Conservation (phyloP, 1,140 invertebrate species). For the Drosophila saltans region DNA sequence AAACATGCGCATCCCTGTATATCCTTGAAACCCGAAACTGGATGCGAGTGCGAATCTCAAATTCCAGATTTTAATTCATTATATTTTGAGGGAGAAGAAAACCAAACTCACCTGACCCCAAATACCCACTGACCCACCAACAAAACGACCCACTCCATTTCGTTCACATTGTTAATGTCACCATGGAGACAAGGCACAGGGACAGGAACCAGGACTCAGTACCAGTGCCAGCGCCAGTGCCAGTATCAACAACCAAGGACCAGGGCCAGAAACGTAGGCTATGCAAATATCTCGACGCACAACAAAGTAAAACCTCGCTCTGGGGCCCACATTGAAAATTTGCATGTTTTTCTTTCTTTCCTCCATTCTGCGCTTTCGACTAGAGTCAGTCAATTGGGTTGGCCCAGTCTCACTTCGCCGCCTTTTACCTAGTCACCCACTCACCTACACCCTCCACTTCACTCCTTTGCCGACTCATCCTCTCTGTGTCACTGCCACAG, state of each 20-base stretch:
- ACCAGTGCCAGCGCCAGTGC: no score
- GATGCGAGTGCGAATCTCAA: conserved; percentile 49
- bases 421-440: conserved; percentile 14
- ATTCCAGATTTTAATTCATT: conserved; percentile 77
- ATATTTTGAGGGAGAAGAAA: conserved; percentile 56
- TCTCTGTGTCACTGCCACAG: background rate
- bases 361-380: conserved; percentile 44
- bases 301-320: conserved; percentile 62
- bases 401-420: conserved; percentile 33
- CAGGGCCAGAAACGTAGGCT: conserved; percentile 38
- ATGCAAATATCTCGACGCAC: conserved; percentile 73
- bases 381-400: conserved; percentile 71
- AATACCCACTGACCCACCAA: conserved; percentile 9
- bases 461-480: background rate
- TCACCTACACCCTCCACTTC: conserved; percentile 4
- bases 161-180: conserved; percentile 67
- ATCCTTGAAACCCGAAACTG: conserved; percentile 70
- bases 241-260: background rate
- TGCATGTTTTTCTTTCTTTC: conserved; percentile 69
- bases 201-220: conserved; percentile 31
- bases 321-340: conserved; percentile 57
- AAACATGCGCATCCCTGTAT: conserved; percentile 78
- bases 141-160: conserved; percentile 20
- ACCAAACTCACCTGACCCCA: conserved; percentile 57
- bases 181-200: conserved; percentile 64